Conservation (phyloP, 2,113 vertebrate genomes). For the Oreochromis aureus region DNA sequence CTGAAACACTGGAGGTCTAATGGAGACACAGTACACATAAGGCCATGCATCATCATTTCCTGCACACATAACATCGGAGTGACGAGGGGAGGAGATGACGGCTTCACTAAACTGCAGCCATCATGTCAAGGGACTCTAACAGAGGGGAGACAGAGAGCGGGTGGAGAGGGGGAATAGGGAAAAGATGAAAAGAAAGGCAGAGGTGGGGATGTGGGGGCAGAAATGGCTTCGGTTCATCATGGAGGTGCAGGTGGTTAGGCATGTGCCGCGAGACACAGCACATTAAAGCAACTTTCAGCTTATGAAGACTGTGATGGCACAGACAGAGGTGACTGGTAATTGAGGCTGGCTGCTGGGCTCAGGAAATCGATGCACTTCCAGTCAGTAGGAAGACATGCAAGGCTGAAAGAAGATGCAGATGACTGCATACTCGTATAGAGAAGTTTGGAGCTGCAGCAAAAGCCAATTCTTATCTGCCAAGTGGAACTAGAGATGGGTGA, state of each 20-base stretch:
- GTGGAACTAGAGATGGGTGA: not conserved
- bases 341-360: slow-evolving; percentile 43
- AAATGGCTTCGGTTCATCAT: not conserved
- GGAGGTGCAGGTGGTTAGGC: slow-evolving; percentile 18
- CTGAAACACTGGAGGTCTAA: not conserved
- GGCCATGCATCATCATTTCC: slow-evolving; percentile 33
- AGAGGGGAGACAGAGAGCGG: not conserved
- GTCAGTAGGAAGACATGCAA: not conserved
- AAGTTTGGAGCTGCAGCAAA: not conserved
- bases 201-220: not conserved
- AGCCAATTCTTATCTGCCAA: not conserved
- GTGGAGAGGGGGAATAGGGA: not conserved
- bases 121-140: not conserved
- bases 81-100: not conserved
- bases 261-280: not conserved
- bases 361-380: slow-evolving; percentile 38
- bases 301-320: slow-evolving; percentile 17
- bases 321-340: slow-evolving; percentile 44
- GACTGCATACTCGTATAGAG: not conserved
- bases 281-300: slow-evolving; percentile 25
- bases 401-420: not conserved
- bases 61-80: slow-evolving; percentile 1
- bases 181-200: not conserved
- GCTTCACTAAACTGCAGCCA: slow-evolving; percentile 12
- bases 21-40: not conserved